Evolutionary conservation across 2,113 vertebrate species (phyloP).

Genomic region (Aix galericulata): DNA sequence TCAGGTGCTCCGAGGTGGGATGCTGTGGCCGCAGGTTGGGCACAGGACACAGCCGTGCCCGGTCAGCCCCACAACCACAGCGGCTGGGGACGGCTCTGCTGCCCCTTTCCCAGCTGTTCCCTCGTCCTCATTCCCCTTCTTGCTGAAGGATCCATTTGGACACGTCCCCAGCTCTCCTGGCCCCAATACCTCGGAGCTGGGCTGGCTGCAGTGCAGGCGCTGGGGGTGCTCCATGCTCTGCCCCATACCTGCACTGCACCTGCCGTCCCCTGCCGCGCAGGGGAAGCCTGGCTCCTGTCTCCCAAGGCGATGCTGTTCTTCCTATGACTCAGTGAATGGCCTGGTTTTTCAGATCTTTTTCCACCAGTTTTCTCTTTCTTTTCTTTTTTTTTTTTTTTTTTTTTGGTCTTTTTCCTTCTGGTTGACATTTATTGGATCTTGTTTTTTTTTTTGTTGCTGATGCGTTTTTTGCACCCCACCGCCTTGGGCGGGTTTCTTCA

Average conservation of each 20-base stretch:
- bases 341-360: conserved; percentile 21
- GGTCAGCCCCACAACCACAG: accelerated
- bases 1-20: neutral
- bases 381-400: neutral
- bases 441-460: conserved; percentile 66
- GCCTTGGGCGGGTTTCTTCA: conserved; percentile 66
- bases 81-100: accelerated
- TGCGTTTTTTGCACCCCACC: conserved; percentile 65
- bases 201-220: neutral
- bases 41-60: neutral
- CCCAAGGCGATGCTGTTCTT: neutral
- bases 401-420: neutral
- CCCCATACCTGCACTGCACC: neutral
- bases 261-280: neutral
- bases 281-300: neutral
- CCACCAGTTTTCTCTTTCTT: neutral
- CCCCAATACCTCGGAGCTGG: neutral
- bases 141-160: neutral
- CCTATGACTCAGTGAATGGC: neutral
- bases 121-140: too few relatives aligned
- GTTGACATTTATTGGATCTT: neutral
- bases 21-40: accelerated
- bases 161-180: neutral
- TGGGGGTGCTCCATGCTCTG: neutral
- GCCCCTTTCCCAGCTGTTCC: neutral